These are phyloP conservation scores for Portunus trituberculatus DNA, from an alignment of 1,140 invertebrate genomes.

Conservation along the genomic window DNA sequence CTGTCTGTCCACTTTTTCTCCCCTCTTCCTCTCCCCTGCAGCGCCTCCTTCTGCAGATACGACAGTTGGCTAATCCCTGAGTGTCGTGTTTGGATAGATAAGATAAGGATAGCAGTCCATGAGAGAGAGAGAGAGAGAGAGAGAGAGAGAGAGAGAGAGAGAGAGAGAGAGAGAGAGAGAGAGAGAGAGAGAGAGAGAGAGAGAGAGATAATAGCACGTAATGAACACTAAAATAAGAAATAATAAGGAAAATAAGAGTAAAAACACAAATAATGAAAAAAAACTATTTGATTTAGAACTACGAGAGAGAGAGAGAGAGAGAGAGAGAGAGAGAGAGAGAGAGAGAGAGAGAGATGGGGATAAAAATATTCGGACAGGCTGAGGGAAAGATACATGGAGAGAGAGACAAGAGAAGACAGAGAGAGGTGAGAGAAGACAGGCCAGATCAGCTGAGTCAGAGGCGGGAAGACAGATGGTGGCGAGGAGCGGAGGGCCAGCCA, in stretches of 20 bases:
- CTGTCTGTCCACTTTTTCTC: neutral
- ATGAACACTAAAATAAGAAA: no score
- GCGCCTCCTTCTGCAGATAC: no score
- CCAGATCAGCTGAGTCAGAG: constrained; percentile 48
- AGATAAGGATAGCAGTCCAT: no score
- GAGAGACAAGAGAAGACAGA: neutral
- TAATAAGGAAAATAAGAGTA: no score
- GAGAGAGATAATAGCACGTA: constrained; percentile 34
- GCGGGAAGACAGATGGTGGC: neutral
- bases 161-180: constrained; percentile 34
- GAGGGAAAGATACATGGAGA: constrained; percentile 12
- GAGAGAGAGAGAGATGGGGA: neutral
- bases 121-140: constrained; percentile 18
- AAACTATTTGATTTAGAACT: no score
- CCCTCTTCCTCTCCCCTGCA: neutral
- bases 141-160: constrained; percentile 45
- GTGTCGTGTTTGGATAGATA: neutral
- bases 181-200: neutral
- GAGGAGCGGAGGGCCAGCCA: neutral
- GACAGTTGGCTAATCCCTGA: neutral
- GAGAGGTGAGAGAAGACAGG: neutral
- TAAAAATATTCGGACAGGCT: neutral
- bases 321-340: neutral
- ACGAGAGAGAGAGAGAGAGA: constrained; percentile 30
- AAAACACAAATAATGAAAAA: no score